Base-by-base conservation (phyloP, 2,113 vertebrate species). In the Cebus imitator region DNA sequence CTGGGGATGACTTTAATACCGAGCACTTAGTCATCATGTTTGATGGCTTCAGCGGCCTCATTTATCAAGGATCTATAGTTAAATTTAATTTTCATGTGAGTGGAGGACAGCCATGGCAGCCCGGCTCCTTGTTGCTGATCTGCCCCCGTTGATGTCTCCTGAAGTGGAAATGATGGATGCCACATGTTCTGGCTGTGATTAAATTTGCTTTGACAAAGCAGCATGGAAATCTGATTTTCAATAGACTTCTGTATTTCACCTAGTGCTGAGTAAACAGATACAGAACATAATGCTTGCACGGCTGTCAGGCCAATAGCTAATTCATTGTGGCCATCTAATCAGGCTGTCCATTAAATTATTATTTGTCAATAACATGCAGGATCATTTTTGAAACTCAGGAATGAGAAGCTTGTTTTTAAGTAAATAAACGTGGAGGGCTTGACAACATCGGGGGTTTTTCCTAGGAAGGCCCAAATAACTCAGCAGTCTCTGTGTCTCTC, bases 151-250 rank as follows among this genome's bases (percentile, higher is more conserved):
- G 98, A 98, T 98, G 98, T 92, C 96, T 98, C 98, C 98, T 99
- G 98, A 99, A 99, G 98, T 99, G 98, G 98, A 99, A 99, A 99
- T 99, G 98, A 99, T 99, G 97, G 98, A 99, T 99, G 98, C 98
- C 98, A 96, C 98, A 98, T 98, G 98, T 98, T 98, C 98, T 96
- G 97, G 97, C 98, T 98, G 97, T 99, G 98, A 99, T 99, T 99
- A 99, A 99, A 99, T 99, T 98, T 98, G 98, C 98, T 99, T 98
- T 99, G 98, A 99, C 98, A 99, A 98, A 99, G 98, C 98, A 98
- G 98, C 98, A 98, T 98, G 98, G 98, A 98, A 98, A 99, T 99
- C 98, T 98, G 98, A 99, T 99, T 99, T 99, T 98, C 98, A 98
- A 98, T 98, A 99, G 98, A 98, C 98, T 98, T 98, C 97, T 98